These are phyloP conservation scores for Menidia beryllina DNA, from an alignment of 2,113 vertebrate genomes.

Conservation along the genomic window DNA sequence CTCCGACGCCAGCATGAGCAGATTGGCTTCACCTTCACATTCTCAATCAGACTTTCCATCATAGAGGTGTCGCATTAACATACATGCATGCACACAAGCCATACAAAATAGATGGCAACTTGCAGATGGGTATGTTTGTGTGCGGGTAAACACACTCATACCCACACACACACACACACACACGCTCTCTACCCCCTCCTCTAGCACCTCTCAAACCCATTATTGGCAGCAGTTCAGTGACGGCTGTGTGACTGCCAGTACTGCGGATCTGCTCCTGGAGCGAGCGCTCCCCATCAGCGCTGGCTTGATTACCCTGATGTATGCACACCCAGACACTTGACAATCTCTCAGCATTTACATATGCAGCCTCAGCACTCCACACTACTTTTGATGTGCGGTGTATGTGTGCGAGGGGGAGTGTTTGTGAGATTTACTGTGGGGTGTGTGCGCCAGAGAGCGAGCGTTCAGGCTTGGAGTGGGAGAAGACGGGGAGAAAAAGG, in stretches of 20 bases:
- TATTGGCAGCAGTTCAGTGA: slow-evolving; percentile 82
- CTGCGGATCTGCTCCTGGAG: slow-evolving; percentile 81
- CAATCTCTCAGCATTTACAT: slow-evolving; percentile 83
- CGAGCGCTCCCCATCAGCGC: slow-evolving; percentile 77
- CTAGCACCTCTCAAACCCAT: slow-evolving; percentile 80
- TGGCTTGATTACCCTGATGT: slow-evolving; percentile 82
- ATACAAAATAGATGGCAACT: slow-evolving; percentile 77
- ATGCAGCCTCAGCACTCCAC: slow-evolving; percentile 83
- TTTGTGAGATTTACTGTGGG: slow-evolving; percentile 61
- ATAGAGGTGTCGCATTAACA: slow-evolving; percentile 79
- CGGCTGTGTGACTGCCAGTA: slow-evolving; percentile 82
- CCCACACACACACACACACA: slow-evolving; percentile 40
- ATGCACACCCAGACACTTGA: slow-evolving; percentile 81
- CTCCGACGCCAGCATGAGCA: slow-evolving; percentile 66
- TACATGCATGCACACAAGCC: slow-evolving; percentile 73
- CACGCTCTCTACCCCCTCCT: slow-evolving; percentile 68
- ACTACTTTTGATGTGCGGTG: slow-evolving; percentile 79
- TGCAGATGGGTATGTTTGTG: slow-evolving; percentile 77
- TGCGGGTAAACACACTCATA: slow-evolving; percentile 64
- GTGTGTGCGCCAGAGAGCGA: slow-evolving; percentile 38
- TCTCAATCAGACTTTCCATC: slow-evolving; percentile 79
- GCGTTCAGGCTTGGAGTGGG: slow-evolving; percentile 55
- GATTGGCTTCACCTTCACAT: slow-evolving; percentile 77
- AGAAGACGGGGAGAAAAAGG: slow-evolving; percentile 61
- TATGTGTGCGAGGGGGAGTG: slow-evolving; percentile 47